A percentile compares a stretch with the other conserved stretches of the same genome.
phyloP scores from a whole-genome alignment of 2,888 invertebrate genomes.

The Petrolisthes cinctipes region DNA sequence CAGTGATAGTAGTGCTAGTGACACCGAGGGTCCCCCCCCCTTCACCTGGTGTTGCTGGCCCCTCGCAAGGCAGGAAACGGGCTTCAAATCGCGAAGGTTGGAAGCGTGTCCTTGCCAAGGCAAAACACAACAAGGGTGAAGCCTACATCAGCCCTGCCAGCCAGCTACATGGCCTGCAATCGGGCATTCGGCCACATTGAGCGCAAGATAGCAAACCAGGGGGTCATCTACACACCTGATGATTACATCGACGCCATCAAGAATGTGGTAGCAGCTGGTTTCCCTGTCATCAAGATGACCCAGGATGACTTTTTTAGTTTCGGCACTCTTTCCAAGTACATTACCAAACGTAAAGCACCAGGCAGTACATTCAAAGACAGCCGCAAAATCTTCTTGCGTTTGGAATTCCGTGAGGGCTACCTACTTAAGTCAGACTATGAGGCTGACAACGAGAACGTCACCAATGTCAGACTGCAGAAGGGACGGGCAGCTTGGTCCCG shows the following conservation, averaged over 20 bases:
- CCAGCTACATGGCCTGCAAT: slow-evolving; percentile 34
- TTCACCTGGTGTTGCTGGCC: no score
- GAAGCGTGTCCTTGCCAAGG: slow-evolving; percentile 19
- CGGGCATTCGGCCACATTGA: slow-evolving; percentile 31
- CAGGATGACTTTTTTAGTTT: no score
- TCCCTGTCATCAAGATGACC: no score
- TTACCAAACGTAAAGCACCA: slow-evolving; percentile 14
- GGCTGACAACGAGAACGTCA: slow-evolving; percentile 7
- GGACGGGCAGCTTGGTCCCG: slow-evolving; percentile 8
- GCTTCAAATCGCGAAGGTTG: slow-evolving; percentile 15
- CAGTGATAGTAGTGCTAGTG: slow-evolving; percentile 23
- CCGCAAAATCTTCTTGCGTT: slow-evolving; percentile 24
- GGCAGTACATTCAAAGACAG: slow-evolving; percentile 20
- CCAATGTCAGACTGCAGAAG: slow-evolving; percentile 5
- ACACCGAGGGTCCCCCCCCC: slow-evolving; percentile 24
- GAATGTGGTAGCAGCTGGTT: no score
- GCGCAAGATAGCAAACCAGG: neutral
- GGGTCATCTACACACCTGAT: slow-evolving; percentile 20
- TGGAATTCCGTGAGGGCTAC: slow-evolving; percentile 7
- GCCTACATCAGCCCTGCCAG: slow-evolving; percentile 20
- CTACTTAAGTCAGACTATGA: slow-evolving; percentile 4
- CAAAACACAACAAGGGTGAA: slow-evolving; percentile 21
- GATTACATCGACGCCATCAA: slow-evolving; percentile 6
- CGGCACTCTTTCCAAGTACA: no score
- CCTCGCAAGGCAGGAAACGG: slow-evolving; percentile 26